A percentile compares a stretch with the other conserved stretches of the same genome.
These are phyloP conservation scores for Seriola aureovittata DNA, from an alignment of 2,113 vertebrate genomes.

Conservation along the genomic window DNA sequence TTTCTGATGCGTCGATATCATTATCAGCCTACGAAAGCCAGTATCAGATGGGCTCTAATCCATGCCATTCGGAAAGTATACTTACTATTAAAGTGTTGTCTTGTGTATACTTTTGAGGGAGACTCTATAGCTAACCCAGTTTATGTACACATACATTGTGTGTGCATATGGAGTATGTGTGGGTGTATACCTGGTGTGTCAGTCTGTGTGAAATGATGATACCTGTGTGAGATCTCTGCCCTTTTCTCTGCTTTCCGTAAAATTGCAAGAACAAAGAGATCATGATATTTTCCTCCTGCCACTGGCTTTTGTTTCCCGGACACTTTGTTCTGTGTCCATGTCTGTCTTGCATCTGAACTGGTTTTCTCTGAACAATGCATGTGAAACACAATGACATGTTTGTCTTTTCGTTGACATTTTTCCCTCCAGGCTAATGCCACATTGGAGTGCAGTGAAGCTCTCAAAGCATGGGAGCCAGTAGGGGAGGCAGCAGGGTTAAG, in stretches of 20 bases:
- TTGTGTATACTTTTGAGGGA: constrained; percentile 12
- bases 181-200: constrained; percentile 14
- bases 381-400: constrained; percentile 6
- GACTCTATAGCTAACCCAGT: not conserved
- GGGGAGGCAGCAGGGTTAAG: constrained; percentile 58
- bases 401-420: constrained; percentile 15
- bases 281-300: constrained; percentile 11
- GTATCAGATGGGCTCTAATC: not conserved
- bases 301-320: constrained; percentile 31
- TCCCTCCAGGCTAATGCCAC: constrained; percentile 69
- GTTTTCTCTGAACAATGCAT: constrained; percentile 41
- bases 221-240: constrained; percentile 65
- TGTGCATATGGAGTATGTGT: not conserved
- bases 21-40: not conserved
- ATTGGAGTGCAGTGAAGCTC: constrained; percentile 71
- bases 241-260: constrained; percentile 36
- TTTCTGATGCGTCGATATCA: not conserved
- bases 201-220: constrained; percentile 22
- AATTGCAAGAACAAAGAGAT: not conserved
- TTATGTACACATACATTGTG: not conserved
- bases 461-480: constrained; percentile 71
- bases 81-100: not conserved
- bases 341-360: constrained; percentile 22
- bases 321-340: constrained; percentile 22
- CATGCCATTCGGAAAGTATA: not conserved